Evolutionary conservation across 2,113 vertebrate genomes (phyloP).

Genomic region (Anhinga anhinga): DNA sequence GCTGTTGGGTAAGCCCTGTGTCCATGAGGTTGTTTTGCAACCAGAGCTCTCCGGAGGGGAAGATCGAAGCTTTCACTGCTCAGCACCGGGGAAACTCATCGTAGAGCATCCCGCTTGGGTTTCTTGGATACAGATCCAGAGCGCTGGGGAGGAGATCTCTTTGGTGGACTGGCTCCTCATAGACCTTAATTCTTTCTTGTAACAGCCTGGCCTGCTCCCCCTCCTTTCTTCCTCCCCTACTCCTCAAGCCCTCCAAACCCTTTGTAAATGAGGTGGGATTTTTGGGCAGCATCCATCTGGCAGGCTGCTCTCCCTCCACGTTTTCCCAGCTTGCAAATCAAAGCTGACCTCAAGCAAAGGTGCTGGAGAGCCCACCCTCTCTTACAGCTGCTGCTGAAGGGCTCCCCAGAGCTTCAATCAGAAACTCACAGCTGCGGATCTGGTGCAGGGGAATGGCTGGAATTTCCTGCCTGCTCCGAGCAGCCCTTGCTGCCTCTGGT

Average conservation of each 20-base stretch:
- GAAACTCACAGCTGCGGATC: neutral
- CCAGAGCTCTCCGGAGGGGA: neutral
- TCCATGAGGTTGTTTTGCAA: neutral
- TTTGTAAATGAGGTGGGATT: neutral
- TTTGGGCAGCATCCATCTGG: slow-evolving; percentile 18
- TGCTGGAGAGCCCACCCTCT: neutral
- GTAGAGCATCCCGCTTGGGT: rapidly evolving
- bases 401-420: neutral
- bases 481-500: neutral
- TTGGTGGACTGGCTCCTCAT: rapidly evolving
- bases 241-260: neutral
- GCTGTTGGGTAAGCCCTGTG: neutral
- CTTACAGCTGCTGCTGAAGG: neutral
- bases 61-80: rapidly evolving
- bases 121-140: neutral
- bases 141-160: neutral
- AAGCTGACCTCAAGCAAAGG: neutral
- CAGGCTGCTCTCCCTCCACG: neutral
- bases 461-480: slow-evolving; percentile 22
- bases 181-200: neutral
- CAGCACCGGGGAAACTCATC: neutral
- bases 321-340: neutral
- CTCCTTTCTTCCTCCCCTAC: neutral
- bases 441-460: neutral
- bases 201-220: rapidly evolving